These are phyloP conservation scores for Cuculus canorus DNA, from an alignment of 2,797 vertebrate genomes.

Conservation along the genomic window DNA sequence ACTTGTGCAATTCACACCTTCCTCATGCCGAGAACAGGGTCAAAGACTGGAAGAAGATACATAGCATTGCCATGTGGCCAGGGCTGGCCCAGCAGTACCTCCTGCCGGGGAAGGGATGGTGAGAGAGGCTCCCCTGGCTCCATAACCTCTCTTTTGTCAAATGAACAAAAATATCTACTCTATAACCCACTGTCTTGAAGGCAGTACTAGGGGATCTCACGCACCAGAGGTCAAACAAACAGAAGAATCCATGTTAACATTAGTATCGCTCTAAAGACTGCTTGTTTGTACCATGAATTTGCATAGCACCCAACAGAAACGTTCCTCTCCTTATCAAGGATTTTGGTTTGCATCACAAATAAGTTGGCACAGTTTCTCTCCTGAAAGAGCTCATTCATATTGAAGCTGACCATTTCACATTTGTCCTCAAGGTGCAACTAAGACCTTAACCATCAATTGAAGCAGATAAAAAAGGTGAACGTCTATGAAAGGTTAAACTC, in stretches of 20 bases:
- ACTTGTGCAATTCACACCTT: rapidly evolving
- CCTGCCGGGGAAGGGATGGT: not conserved
- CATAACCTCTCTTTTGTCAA: not conserved
- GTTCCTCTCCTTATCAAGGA: not conserved
- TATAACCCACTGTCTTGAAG: too few relatives aligned
- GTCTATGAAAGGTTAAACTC: slow-evolving; percentile 9
- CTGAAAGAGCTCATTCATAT: not conserved
- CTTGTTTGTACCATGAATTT: not conserved
- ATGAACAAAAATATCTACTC: not conserved
- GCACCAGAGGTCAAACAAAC: not conserved
- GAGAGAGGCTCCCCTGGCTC: not conserved
- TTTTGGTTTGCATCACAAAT: not conserved
- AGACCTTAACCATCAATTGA: not conserved
- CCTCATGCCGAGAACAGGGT: not conserved
- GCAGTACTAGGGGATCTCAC: not conserved
- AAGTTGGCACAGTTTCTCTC: not conserved
- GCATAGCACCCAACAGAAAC: rapidly evolving
- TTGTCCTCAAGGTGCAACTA: not conserved
- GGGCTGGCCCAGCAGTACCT: not conserved
- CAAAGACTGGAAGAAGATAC: not conserved
- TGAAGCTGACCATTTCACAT: not conserved
- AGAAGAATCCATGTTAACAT: not conserved
- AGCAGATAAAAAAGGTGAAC: not conserved
- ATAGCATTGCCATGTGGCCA: too few relatives aligned
- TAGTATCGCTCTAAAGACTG: not conserved